A percentile compares a stretch with the other conserved stretches of the same genome.
phyloP scores from a whole-genome alignment of 2,113 vertebrate genomes.

The Fulmarus glacialis region DNA sequence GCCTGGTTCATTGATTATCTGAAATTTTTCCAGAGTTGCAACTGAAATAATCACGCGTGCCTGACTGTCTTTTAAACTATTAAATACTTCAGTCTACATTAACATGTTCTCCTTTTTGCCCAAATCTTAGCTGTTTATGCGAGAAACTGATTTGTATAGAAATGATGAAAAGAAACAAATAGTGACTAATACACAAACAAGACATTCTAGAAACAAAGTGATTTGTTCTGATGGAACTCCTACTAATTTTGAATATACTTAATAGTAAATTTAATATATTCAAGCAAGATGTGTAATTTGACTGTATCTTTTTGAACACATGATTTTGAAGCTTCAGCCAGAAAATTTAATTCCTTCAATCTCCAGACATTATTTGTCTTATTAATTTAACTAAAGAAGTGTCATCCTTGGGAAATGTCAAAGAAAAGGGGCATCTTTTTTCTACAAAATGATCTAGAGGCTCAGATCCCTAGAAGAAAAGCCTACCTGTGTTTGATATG shows the following conservation, averaged over 20 bases:
- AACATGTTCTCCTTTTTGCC: background rate
- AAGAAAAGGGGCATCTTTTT: background rate
- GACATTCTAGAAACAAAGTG: background rate
- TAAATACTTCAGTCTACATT: background rate
- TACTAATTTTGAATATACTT: background rate
- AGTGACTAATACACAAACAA: background rate
- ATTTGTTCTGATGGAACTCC: background rate
- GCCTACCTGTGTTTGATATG: rapidly evolving
- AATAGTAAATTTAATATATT: background rate
- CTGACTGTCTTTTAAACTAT: background rate
- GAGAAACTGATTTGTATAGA: background rate
- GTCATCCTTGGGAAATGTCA: background rate
- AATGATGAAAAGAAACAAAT: background rate
- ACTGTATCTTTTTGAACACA: background rate
- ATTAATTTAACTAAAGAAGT: background rate
- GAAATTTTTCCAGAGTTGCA: background rate
- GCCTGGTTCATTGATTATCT: background rate
- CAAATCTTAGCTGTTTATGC: background rate
- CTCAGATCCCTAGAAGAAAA: background rate
- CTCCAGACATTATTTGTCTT: background rate
- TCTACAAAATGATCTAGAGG: background rate
- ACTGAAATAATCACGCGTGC: background rate
- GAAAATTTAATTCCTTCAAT: background rate
- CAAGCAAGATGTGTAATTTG: background rate
- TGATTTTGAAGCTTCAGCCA: background rate